Conservation (phyloP, 2,888 invertebrate species). For the Reticulitermes lucifugus region DNA sequence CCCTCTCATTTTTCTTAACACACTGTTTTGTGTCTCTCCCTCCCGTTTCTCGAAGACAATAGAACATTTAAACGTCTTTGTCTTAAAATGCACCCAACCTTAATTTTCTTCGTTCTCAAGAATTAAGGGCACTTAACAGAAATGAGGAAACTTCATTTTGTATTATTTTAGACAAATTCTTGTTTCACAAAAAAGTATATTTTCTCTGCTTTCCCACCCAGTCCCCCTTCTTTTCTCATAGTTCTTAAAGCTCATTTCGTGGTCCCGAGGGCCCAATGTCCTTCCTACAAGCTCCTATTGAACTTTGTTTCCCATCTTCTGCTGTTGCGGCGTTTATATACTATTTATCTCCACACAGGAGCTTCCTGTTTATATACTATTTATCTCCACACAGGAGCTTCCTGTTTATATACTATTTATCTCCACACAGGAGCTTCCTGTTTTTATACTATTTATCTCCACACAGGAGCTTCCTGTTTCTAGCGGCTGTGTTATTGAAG, state of each 20-base stretch:
- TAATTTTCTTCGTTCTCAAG: neutral
- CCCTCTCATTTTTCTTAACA: neutral
- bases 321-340: conserved; percentile 1
- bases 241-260: conserved; percentile 5
- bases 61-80: conserved; percentile 5
- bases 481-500: no score
- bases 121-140: conserved; percentile 22
- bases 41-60: conserved; percentile 16
- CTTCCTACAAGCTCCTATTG: neutral
- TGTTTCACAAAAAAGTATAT: conserved; percentile 7
- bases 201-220: neutral
- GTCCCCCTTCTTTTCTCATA: neutral
- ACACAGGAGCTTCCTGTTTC: no score
- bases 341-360: neutral
- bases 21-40: neutral
- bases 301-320: conserved; percentile 6
- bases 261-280: neutral
- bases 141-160: conserved; percentile 32
- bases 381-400: no score
- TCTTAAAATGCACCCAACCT: neutral
- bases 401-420: no score
- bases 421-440: no score
- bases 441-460: no score
- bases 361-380: neutral
- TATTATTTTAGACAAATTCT: conserved; percentile 24